Conservation (phyloP, 1,140 invertebrate genomes). For the Cydia splendana region DNA sequence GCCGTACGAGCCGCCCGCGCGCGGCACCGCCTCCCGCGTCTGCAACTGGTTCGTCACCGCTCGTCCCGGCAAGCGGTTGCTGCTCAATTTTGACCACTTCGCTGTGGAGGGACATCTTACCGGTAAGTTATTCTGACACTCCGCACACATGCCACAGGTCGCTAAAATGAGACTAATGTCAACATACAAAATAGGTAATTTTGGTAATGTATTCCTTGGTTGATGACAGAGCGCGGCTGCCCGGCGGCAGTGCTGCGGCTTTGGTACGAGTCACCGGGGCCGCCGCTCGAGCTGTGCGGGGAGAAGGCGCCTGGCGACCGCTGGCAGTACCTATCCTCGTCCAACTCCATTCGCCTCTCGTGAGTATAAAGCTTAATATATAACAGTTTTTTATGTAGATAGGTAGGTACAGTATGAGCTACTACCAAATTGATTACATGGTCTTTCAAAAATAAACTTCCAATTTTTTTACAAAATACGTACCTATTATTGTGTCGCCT, state of each 20-base stretch:
- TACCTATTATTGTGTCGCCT: no score
- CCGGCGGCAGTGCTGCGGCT: slow-evolving; percentile 93
- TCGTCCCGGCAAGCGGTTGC: slow-evolving; percentile 88
- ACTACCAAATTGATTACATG: no score
- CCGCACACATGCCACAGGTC: no score
- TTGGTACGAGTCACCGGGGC: slow-evolving; percentile 87
- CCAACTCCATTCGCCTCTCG: slow-evolving; percentile 90
- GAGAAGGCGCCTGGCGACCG: slow-evolving; percentile 86
- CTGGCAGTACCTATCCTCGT: slow-evolving; percentile 92
- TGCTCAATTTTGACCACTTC: slow-evolving; percentile 93
- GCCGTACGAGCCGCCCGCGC: slow-evolving; percentile 89
- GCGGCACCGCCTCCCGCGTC: slow-evolving; percentile 87
- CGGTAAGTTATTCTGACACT: slow-evolving; percentile 80
- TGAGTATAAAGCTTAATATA: no score
- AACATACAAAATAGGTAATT: background rate
- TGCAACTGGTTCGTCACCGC: slow-evolving; percentile 97
- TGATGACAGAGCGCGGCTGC: slow-evolving; percentile 88
- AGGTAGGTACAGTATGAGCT: background rate
- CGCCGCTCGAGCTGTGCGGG: slow-evolving; percentile 94
- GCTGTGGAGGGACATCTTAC: slow-evolving; percentile 93
- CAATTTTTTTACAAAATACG: no score
- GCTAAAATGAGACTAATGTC: no score
- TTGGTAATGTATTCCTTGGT: background rate
- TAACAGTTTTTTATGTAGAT: no score
- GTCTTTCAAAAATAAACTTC: no score